Conservation (phyloP, 2,888 invertebrate species). For the Acrobasis suavella region DNA sequence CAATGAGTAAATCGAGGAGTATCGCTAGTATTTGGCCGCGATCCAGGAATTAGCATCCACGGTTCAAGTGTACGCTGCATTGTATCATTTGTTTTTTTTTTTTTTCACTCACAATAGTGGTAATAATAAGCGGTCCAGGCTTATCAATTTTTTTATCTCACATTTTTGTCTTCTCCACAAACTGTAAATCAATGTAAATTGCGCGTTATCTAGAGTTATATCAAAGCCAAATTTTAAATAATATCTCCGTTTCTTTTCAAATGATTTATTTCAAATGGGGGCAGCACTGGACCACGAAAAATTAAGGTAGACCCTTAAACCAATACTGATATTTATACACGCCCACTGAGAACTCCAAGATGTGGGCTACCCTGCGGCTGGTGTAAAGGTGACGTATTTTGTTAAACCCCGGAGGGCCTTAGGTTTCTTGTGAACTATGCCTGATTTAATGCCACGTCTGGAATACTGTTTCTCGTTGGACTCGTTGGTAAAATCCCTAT, state of each 20-base stretch:
- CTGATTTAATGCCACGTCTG: neutral
- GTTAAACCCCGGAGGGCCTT: neutral
- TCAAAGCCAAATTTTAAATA: no score
- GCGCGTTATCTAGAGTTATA: no score
- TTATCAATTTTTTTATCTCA: neutral
- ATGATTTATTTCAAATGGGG: no score
- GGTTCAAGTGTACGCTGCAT: conserved; percentile 72
- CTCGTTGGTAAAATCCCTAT: neutral
- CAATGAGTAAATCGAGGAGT: conserved; percentile 14
- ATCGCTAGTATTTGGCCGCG: conserved; percentile 51
- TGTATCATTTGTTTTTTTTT: conserved; percentile 36
- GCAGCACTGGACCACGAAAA: no score
- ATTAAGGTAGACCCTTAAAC: no score
- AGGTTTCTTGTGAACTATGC: neutral
- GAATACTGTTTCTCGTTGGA: neutral
- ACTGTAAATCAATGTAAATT: no score
- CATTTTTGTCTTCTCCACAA: no score
- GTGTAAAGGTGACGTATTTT: neutral
- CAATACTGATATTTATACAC: neutral
- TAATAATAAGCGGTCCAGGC: neutral
- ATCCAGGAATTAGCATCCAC: conserved; percentile 67
- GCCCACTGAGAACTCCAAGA: neutral
- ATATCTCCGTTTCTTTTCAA: no score
- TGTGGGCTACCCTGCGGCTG: neutral
- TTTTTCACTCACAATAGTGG: neutral